Percentiles rank a stretch among this genome's conserved stretches.
phyloP scores from a whole-genome alignment of 2,888 invertebrate genomes.

The Heliothis peltigera region DNA sequence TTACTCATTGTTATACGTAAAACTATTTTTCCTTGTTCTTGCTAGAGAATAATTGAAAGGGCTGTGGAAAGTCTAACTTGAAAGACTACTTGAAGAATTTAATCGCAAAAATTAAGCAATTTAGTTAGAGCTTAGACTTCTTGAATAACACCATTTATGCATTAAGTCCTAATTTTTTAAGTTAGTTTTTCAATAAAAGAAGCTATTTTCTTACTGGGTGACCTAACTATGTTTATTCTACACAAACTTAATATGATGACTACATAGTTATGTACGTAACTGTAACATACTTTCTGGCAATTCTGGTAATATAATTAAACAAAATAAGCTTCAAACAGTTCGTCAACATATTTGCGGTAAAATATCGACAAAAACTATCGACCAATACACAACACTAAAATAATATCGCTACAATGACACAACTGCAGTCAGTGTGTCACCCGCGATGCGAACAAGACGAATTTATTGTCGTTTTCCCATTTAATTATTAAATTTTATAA shows the following conservation, averaged over 20 bases:
- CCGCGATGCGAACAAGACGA: conserved; percentile 56
- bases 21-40: conserved; percentile 37
- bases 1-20: conserved; percentile 12
- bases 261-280: no score
- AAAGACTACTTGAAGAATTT: no score
- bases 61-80: no score
- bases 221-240: no score
- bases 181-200: no score
- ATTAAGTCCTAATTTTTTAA: no score
- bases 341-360: conserved; percentile 30
- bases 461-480: conserved; percentile 56
- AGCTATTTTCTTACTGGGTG: no score
- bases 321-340: background rate
- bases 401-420: conserved; percentile 60
- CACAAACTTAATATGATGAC: no score
- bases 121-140: no score
- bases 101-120: no score
- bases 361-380: conserved; percentile 49
- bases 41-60: background rate
- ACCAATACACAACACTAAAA: conserved; percentile 53
- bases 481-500: conserved; percentile 50
- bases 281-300: no score
- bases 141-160: no score
- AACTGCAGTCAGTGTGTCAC: conserved; percentile 65
- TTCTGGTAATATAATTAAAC: background rate